Base-by-base conservation (phyloP, 1,140 invertebrate species). In the Lerema accius region DNA sequence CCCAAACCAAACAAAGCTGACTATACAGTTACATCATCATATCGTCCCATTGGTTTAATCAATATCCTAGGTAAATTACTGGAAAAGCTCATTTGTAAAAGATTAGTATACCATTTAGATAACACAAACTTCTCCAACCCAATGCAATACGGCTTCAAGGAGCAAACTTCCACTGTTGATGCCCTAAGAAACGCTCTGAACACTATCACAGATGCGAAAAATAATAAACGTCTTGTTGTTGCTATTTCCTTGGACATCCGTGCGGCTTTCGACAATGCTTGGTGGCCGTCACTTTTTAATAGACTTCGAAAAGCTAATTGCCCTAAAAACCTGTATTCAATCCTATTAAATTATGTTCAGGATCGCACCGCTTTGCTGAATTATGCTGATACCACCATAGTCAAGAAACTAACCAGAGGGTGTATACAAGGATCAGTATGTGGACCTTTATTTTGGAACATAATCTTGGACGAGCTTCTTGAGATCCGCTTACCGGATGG, bases 391-490 rank as follows among this genome's bases (percentile, higher is more conserved):
- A 46, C 10, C 0, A 7, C 14, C 10, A 62, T 46, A 0, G 6
- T n/a, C 0, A 79, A 69, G 15, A 0, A 16, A 0, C 68, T 80
- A 7, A 70, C 42, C 0, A 72, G 53, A 26, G 89, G 91, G 0
- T 86, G 91, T 16, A 85, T 91, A 1, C 89, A 91, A 53, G 88
- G 90, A 0, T 92, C 87, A 0, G 76, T 86, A n/a, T n/a, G n/a
- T n/a, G n/a, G n/a, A n/a, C n/a, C n/a, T n/a, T n/a, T n/a, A n/a
- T n/a, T n/a, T n/a, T n/a, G n/a, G n/a, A n/a, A n/a, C n/a, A n/a
- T n/a, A n/a, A n/a, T n/a, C n/a, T n/a, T n/a, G n/a, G n/a, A 0
- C 0, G 60, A 62, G 0, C 68, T 89, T 0, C 56, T 89, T 5
- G 13, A 45, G 0, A 11, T 79, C 0, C 40, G 48, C 6, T 40